Base-by-base conservation (phyloP, 1,140 invertebrate genomes). In the Drosophila repleta region DNA sequence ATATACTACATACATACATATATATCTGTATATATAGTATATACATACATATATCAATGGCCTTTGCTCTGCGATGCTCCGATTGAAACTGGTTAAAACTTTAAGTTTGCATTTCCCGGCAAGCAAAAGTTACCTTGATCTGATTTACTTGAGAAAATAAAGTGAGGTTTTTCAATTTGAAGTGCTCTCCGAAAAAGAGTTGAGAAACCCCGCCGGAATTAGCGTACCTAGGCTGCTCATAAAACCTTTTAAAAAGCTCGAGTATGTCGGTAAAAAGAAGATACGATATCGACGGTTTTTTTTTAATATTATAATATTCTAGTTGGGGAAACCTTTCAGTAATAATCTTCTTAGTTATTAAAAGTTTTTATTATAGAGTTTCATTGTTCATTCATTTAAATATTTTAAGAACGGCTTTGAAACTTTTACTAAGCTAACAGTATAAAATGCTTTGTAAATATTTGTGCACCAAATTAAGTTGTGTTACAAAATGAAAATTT, bases 61-160 rank as follows among this genome's bases (percentile, higher is more conserved):
- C 11, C 32, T 55, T 32, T 20, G 24, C 7, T 17, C 18, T 39
- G 18, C 2, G 3, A 62, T 46, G 39, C 74, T 65, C 57, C 79
- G 66, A 69, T 74, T 74, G 78, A 74, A 75, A 75, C 61, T 57
- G 70, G 37, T 52, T 60, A 58, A 76, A 83, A 65, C 67, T 84
- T 76, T 76, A 55, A 62, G 55, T 55, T 61, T 72, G 64, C 49
- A 65, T 57, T 74, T 77, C 32, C 41, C 8, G n/a, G 17, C 11
- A 3, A 11, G 56, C 13, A 46, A 20, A 15, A 46, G 26, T 60
- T 37, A 15, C 6, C 18, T 51, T 58, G 5, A 56, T 20, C 10
- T 21, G 17, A 11, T 37, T 29, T 24, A 37, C 37, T 45, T 53
- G 7, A 48, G 17, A 20, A 21, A 15, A 17, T 26, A 0, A 43